A percentile compares a stretch with the other conserved stretches of the same genome.
Evolutionary conservation across 2,113 vertebrate species (phyloP).

Genomic region (Himantopus leucocephalus): DNA sequence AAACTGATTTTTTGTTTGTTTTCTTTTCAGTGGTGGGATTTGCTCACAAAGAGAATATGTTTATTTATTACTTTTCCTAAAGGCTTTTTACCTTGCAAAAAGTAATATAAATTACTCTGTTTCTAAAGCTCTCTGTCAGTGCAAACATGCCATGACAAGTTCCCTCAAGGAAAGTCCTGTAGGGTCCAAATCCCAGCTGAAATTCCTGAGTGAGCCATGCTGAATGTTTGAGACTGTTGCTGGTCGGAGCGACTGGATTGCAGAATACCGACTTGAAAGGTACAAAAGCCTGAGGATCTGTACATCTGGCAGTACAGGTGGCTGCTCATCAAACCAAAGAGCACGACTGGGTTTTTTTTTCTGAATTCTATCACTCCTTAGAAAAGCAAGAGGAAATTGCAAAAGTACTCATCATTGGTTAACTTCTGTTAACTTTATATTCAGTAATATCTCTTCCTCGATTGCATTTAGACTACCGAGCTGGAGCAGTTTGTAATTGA

Average conservation of each 20-base stretch:
- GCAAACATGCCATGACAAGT: constrained; percentile 6
- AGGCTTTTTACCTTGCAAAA: constrained; percentile 4
- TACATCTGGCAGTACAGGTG: constrained; percentile 45
- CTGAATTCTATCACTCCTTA: neutral
- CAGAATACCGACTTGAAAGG: neutral
- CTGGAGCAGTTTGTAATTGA: neutral
- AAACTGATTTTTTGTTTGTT: neutral
- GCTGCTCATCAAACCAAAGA: neutral
- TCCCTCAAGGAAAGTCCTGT: constrained; percentile 17
- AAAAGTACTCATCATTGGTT: neutral
- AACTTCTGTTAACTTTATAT: neutral
- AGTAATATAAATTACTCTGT: neutral
- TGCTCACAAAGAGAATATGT: neutral
- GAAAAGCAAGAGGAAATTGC: neutral
- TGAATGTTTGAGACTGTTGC: neutral
- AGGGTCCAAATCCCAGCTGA: constrained; percentile 37
- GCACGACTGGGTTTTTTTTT: neutral
- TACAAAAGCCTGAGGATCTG: constrained; percentile 31
- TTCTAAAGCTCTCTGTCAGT: neutral
- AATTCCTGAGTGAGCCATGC: constrained; percentile 41
- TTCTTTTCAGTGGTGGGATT: neutral
- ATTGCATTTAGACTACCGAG: neutral
- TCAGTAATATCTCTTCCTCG: neutral
- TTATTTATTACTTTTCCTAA: neutral
- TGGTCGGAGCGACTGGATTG: neutral